Evolutionary conservation across 2,797 vertebrate species (phyloP).

Genomic region (Gouania willdenowi): DNA sequence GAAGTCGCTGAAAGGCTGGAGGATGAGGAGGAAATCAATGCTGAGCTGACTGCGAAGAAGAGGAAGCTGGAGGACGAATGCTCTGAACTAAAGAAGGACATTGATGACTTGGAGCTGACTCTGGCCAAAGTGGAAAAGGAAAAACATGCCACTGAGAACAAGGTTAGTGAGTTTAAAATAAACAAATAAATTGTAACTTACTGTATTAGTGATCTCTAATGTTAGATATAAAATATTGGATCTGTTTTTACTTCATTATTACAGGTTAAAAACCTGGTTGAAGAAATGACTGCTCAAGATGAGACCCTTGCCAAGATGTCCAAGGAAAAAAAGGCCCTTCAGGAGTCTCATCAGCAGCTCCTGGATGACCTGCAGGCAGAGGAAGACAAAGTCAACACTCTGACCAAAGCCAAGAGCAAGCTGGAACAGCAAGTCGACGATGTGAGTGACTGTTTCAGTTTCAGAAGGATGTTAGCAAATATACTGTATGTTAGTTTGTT

Average conservation of each 20-base stretch:
- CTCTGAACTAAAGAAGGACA: slow-evolving; percentile 87
- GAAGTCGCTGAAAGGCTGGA: slow-evolving; percentile 83
- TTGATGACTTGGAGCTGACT: slow-evolving; percentile 85
- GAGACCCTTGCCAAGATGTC: slow-evolving; percentile 67
- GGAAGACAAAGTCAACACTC: slow-evolving; percentile 81
- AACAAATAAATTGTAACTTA: too few species aligned
- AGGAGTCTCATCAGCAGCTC: slow-evolving; percentile 66
- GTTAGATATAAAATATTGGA: too few species aligned
- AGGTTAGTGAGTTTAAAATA: slow-evolving; percentile 65
- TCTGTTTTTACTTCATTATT: too few species aligned
- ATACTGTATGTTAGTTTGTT: too few species aligned
- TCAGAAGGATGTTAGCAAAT: too few species aligned
- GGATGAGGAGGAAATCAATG: slow-evolving; percentile 80
- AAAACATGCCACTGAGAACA: slow-evolving; percentile 87
- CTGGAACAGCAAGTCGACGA: slow-evolving; percentile 88
- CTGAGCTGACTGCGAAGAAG: slow-evolving; percentile 82
- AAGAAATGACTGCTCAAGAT: slow-evolving; percentile 70
- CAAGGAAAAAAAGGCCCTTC: slow-evolving; percentile 70
- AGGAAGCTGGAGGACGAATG: slow-evolving; percentile 86
- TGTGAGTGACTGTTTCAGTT: too few species aligned
- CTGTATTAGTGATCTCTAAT: too few species aligned
- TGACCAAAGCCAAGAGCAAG: slow-evolving; percentile 76
- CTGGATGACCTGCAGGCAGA: slow-evolving; percentile 71
- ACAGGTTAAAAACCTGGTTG: slow-evolving; percentile 71
- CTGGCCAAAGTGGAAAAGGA: slow-evolving; percentile 87